A percentile compares a stretch with the other conserved stretches of the same genome.
phyloP scores from a whole-genome alignment of 2,888 invertebrate genomes.

The Campoplex nolae region DNA sequence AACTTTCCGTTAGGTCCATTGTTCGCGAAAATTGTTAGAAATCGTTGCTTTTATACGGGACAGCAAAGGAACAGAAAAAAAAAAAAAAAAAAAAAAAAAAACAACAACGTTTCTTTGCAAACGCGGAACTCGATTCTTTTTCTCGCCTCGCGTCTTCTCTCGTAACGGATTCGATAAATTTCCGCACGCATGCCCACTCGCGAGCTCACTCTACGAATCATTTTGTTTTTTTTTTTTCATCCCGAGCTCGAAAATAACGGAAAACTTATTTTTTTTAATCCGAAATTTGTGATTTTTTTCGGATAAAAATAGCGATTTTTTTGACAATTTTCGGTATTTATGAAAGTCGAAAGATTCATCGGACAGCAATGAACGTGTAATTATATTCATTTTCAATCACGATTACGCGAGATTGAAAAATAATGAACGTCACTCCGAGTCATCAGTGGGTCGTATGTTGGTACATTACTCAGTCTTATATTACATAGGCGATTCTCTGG shows the following conservation, averaged over 20 bases:
- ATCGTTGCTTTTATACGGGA: slow-evolving; percentile 22
- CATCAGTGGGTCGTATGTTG: slow-evolving; percentile 68
- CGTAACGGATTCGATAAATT: slow-evolving; percentile 53
- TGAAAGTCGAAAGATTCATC: neutral
- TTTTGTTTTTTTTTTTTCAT: neutral
- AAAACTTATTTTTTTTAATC: neutral
- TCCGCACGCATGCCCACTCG: slow-evolving; percentile 44
- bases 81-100: neutral
- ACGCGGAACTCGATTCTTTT: slow-evolving; percentile 45
- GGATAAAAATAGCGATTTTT: neutral
- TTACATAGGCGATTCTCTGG: slow-evolving; percentile 55
- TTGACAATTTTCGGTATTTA: no score
- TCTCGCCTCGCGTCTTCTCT: slow-evolving; percentile 40
- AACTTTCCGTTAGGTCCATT: slow-evolving; percentile 52
- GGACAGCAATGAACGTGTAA: neutral
- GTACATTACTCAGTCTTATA: slow-evolving; percentile 53
- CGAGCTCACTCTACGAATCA: neutral
- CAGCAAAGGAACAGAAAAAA: no score
- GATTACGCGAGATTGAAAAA: neutral
- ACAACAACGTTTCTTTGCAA: neutral
- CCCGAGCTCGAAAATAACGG: neutral
- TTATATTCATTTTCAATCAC: neutral
- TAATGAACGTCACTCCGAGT: slow-evolving; percentile 12
- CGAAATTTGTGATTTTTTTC: neutral
- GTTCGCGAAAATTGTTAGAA: slow-evolving; percentile 61